These are phyloP conservation scores for Trichomalopsis sarcophagae DNA, from an alignment of 1,140 invertebrate genomes.

Conservation along the genomic window DNA sequence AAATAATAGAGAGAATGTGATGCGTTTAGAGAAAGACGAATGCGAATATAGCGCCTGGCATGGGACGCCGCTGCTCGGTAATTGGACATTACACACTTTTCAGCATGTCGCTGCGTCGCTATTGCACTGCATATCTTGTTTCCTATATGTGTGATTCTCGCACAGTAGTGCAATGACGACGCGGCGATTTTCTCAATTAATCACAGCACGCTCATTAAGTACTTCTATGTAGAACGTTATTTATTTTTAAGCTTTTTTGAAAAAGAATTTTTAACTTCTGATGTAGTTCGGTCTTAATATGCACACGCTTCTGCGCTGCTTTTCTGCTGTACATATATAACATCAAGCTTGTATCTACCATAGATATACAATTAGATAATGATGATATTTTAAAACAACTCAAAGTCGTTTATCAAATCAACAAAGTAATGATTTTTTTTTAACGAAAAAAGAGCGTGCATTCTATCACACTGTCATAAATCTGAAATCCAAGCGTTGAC, in stretches of 20 bases:
- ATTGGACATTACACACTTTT: constrained; percentile 55
- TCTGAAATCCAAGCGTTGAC: neutral
- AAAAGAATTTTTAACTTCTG: no score
- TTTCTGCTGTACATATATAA: neutral
- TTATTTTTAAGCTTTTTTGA: no score
- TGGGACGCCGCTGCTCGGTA: constrained; percentile 54
- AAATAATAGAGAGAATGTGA: neutral
- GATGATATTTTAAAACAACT: no score
- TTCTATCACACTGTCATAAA: neutral
- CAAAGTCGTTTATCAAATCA: neutral
- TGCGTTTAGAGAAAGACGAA: neutral
- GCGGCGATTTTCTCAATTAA: neutral
- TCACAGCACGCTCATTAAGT: neutral
- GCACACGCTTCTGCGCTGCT: neutral
- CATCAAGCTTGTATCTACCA: neutral
- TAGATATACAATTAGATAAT: neutral
- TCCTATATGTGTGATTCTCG: neutral
- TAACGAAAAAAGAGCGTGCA: neutral
- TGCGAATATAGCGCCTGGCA: neutral
- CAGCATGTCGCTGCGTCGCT: constrained; percentile 16
- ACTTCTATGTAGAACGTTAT: no score
- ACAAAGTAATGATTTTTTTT: neutral
- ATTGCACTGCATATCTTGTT: neutral
- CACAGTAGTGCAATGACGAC: neutral
- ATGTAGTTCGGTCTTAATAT: neutral